Base-by-base conservation (phyloP, 2,113 vertebrate genomes). In the Diglossa brunneiventris region DNA sequence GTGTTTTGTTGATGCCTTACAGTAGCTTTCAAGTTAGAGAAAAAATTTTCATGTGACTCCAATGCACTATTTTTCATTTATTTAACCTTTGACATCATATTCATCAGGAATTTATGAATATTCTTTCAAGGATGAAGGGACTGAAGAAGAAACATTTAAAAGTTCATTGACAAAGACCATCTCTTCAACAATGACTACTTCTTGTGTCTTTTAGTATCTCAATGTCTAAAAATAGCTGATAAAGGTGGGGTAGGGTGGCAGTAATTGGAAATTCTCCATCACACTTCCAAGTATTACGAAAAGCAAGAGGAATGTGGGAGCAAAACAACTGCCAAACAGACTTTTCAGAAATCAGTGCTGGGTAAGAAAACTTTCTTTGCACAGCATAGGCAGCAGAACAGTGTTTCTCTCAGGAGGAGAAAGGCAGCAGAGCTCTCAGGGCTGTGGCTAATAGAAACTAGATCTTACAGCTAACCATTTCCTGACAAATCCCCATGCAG, bases 21-120 rank as follows among this genome's bases (percentile, higher is more conserved):
- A 88, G 55, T 74, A 92, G 64, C 94, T 97, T 98, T 97, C 68
- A 97, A 93, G 83, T 95, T 93, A 94, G 37, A 97, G 89, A 94
- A 94, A 95, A 96, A 95, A 80, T 31, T 94, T 52, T 96, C 68
- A 68, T 92, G 44, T 93, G 95, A 97, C 87, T 87, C 64, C 92
- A 96, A 94, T 86, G 78, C 53, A 94, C 56, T 93, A 74, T 95
- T 97, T 97, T 96, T 95, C 95, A 95, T 96, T 87, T 96, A 28
- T 41, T 90, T 93, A 92, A 97, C 90, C 88, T 98, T 98, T 96
- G 95, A 93, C 94, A 95, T 87, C 66, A 95, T 96, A 97, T 93
- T 96, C 70, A 78, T 96, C 91, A 92, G 77, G 91, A 97, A 94
- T 47, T 87, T 92, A 78, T 87, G 75, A 96, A 80, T 87, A 58